Evolutionary conservation across 2,113 vertebrate species (phyloP).

Genomic region (Platysternon megacephalum): DNA sequence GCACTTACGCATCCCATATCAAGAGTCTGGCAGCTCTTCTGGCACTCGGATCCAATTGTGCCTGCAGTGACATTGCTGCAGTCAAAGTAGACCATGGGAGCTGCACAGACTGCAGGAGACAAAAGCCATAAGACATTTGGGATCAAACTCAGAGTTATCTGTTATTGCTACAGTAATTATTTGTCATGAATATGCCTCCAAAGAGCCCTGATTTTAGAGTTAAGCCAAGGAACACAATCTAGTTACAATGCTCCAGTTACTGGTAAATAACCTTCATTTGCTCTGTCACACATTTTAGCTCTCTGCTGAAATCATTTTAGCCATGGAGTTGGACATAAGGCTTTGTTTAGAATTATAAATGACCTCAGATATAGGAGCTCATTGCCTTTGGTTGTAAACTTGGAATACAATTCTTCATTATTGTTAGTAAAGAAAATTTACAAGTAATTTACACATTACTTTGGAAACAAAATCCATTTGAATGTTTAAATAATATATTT

Average conservation of each 20-base stretch:
- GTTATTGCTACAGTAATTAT: neutral
- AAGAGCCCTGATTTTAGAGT: neutral
- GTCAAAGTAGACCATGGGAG: slow-evolving; percentile 88
- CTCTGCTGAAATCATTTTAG: neutral
- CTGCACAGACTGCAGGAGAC: slow-evolving; percentile 72
- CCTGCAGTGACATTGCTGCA: slow-evolving; percentile 78
- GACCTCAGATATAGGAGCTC: neutral
- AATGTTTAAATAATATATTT: neutral
- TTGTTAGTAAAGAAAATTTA: neutral
- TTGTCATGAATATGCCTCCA: neutral
- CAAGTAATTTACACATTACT: neutral
- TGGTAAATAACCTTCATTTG: neutral
- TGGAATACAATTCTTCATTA: neutral
- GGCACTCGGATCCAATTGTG: slow-evolving; percentile 84
- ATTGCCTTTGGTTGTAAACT: neutral
- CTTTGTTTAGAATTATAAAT: neutral
- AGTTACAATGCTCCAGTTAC: neutral
- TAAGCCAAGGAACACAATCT: neutral
- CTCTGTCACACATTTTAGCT: neutral
- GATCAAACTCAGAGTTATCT: neutral
- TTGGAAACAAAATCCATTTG: neutral
- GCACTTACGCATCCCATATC: slow-evolving; percentile 92
- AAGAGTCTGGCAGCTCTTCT: slow-evolving; percentile 90
- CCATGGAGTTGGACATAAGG: neutral
- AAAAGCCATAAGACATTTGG: neutral